These are phyloP conservation scores for Netelia virgata DNA, from an alignment of 2,888 invertebrate genomes.

Conservation along the genomic window DNA sequence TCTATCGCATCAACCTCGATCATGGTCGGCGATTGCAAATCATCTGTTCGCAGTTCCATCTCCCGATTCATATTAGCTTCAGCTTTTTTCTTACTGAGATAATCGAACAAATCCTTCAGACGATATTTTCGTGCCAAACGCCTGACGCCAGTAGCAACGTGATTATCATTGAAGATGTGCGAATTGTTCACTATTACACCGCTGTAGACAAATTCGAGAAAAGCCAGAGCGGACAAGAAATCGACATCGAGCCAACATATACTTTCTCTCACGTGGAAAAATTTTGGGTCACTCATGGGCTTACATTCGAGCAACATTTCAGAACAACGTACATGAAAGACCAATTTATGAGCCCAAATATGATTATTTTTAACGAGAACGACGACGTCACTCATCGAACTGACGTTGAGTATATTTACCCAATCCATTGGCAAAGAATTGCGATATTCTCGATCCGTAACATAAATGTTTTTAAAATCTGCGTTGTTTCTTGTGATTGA, in stretches of 20 bases:
- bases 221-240: constrained; percentile 78
- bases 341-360: constrained; percentile 85
- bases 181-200: constrained; percentile 77
- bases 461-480: constrained; percentile 7
- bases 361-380: constrained; percentile 82
- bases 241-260: constrained; percentile 78
- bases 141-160: constrained; percentile 70
- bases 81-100: constrained; percentile 72
- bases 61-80: constrained; percentile 14
- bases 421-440: constrained; percentile 78
- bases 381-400: constrained; percentile 84
- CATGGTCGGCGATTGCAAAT: constrained; percentile 11
- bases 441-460: constrained; percentile 68
- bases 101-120: constrained; percentile 76
- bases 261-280: constrained; percentile 74
- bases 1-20: constrained; percentile 23
- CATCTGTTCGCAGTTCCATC: constrained; percentile 24
- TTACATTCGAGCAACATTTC: constrained; percentile 81
- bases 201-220: constrained; percentile 84
- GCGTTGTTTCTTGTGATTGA: not conserved
- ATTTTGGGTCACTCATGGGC: constrained; percentile 71
- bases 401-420: constrained; percentile 80
- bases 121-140: constrained; percentile 79
- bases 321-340: constrained; percentile 84
- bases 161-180: constrained; percentile 69